phyloP scores from a whole-genome alignment of 2,888 invertebrate species.

The Seira ritae region DNA sequence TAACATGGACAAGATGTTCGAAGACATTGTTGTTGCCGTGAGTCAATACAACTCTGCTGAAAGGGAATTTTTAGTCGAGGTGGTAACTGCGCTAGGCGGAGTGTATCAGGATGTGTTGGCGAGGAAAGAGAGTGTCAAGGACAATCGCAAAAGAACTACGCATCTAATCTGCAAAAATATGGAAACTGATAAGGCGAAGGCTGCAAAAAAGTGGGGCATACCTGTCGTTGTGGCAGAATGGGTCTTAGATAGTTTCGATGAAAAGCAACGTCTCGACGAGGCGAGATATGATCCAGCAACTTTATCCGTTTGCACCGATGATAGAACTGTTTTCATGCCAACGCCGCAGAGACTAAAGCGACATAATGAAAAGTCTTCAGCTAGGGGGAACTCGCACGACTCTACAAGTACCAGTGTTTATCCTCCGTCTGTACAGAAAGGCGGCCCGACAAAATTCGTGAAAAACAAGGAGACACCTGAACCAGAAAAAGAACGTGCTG shows the following conservation, averaged over 20 bases:
- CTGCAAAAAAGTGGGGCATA: conserved; percentile 89
- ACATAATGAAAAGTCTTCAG: not conserved
- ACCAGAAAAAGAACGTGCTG: not conserved
- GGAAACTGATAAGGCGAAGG: conserved; percentile 85
- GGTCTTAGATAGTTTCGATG: conserved; percentile 81
- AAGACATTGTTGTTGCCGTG: conserved; percentile 85
- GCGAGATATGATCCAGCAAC: conserved; percentile 36
- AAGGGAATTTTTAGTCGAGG: conserved; percentile 83
- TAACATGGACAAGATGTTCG: conserved; percentile 75
- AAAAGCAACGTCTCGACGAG: conserved; percentile 29
- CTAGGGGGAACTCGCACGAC: not conserved
- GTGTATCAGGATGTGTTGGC: conserved; percentile 84
- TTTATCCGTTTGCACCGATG: conserved; percentile 22
- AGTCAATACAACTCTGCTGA: conserved; percentile 87
- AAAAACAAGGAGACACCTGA: not conserved
- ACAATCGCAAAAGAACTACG: conserved; percentile 82
- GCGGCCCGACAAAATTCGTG: not conserved
- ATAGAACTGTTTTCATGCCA: conserved; percentile 49
- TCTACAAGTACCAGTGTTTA: conserved; percentile 33
- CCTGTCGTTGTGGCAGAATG: conserved; percentile 88
- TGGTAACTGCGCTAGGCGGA: conserved; percentile 86
- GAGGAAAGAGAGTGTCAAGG: conserved; percentile 78
- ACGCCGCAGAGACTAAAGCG: conserved; percentile 39
- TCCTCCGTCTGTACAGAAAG: conserved; percentile 50
- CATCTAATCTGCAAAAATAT: conserved; percentile 87